These are phyloP conservation scores for Pangasius macronema DNA, from an alignment of 2,797 vertebrate species.

Conservation along the genomic window DNA sequence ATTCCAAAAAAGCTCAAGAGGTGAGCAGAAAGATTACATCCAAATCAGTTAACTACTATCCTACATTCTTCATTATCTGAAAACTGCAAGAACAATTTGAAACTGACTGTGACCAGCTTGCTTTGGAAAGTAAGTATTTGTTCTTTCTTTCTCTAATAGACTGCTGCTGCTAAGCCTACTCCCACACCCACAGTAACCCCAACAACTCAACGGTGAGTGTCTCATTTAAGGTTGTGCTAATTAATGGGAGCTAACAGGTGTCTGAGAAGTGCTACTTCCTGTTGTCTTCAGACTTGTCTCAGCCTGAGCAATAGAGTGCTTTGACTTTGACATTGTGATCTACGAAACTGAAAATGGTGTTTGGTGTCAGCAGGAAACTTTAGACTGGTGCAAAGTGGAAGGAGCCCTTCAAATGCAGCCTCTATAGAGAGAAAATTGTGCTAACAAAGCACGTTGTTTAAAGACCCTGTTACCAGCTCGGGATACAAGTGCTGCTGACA, in stretches of 20 bases:
- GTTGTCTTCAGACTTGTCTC: not conserved
- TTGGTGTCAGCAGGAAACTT: not conserved
- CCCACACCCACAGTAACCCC: conserved; percentile 55
- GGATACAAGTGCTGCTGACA: not conserved
- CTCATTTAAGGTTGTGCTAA: not conserved
- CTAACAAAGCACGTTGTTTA: not conserved
- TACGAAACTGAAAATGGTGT: not conserved
- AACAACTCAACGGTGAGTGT: conserved; percentile 66
- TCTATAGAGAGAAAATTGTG: not conserved
- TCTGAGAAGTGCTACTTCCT: not conserved
- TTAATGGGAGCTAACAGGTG: not conserved
- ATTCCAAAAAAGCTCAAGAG: conserved; percentile 84
- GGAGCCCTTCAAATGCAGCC: not conserved
- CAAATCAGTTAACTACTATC: not conserved
- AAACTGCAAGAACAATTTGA: not conserved
- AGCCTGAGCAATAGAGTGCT: not conserved
- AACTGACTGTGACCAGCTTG: not conserved
- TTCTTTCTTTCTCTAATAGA: conserved; percentile 54
- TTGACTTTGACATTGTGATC: not conserved
- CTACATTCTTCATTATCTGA: not conserved
- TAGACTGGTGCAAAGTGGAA: not conserved
- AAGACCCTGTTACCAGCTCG: not conserved
- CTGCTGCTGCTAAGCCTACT: conserved; percentile 61
- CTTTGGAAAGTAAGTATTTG: not conserved
- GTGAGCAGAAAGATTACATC: not conserved